Base-by-base conservation (phyloP, 1,140 invertebrate species). In the Sarcophaga bullata region DNA sequence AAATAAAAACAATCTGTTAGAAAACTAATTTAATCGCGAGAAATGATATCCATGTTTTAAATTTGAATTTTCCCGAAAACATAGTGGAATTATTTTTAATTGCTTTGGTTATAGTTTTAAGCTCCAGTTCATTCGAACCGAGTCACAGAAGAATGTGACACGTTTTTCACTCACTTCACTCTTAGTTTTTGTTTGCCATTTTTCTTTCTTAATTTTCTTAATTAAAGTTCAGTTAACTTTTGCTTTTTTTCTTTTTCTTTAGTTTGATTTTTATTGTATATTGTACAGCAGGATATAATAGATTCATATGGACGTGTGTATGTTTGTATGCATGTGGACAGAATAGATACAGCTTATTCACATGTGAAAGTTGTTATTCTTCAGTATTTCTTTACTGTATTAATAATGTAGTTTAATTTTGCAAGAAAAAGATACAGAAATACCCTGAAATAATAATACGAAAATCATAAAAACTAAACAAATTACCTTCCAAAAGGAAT, bases 151-250 rank as follows among this genome's bases (percentile, higher is more conserved):
- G 25, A 50, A 52, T 78, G 17, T 78, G 75, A 8, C 48, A 52
- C 75, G 19, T 50, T 78, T 25, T 49, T 17, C n/a, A 25, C n/a
- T 25, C 15, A 50, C 50, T 78, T 19, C 6, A 15, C n/a, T 15
- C 13, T 17, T 76, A 3, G 9, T 48, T 73, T 15, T 37, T 49
- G 13, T 10, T 48, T 48, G 46, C 0, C 25, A 37, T 37, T 37
- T 75, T 75, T 50, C 37, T 48, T 50, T 9, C 48, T 19, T 0
- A 78, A 25, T 78, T 50, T 78, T 78, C 75, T 78, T 78, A 78
- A 78, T 78, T 78, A 78, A 78, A 78, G 75, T 78, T 78, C 75
- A 25, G 48, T 78, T 78, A 78, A 78, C 75, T 50, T 50, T 78
- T 78, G 48, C 48, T 78, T 10, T 19, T 78, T 78, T 75, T 78